These are phyloP conservation scores for Apodemia duryi DNA, from an alignment of 2,888 invertebrate species.

Conservation along the genomic window DNA sequence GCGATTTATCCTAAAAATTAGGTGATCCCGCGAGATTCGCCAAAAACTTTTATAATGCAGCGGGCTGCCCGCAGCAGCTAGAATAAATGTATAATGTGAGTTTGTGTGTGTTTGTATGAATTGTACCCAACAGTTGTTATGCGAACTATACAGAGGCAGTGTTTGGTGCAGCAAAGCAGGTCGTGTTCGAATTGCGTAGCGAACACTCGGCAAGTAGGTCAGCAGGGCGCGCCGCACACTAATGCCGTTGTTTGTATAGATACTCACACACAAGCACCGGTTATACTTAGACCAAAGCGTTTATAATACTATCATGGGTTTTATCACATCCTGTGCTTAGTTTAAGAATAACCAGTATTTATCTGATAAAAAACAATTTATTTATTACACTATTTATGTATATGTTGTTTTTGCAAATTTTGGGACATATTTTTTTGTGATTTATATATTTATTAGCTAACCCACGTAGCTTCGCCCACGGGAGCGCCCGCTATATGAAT, in stretches of 20 bases:
- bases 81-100: too few species aligned
- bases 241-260: slow-evolving; percentile 34
- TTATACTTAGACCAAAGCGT: slow-evolving; percentile 31
- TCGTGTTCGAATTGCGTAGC: slow-evolving; percentile 72
- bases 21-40: too few species aligned
- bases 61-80: too few species aligned
- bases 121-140: slow-evolving; percentile 20
- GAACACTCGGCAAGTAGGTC: slow-evolving; percentile 71
- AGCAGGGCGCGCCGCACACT: slow-evolving; percentile 65
- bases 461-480: too few species aligned
- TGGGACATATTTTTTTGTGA: not conserved
- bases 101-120: not conserved
- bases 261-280: slow-evolving; percentile 33
- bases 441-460: not conserved
- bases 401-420: not conserved
- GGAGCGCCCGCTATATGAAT: too few species aligned
- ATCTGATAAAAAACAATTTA: slow-evolving; percentile 11
- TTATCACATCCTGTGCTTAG: slow-evolving; percentile 31
- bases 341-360: slow-evolving; percentile 21
- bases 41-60: too few species aligned
- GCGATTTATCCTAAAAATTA: too few species aligned
- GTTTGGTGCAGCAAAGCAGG: slow-evolving; percentile 47
- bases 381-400: not conserved
- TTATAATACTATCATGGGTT: slow-evolving; percentile 33
- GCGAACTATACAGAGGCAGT: slow-evolving; percentile 40